Base-by-base conservation (phyloP, 2,797 vertebrate species). In the Manis javanica region DNA sequence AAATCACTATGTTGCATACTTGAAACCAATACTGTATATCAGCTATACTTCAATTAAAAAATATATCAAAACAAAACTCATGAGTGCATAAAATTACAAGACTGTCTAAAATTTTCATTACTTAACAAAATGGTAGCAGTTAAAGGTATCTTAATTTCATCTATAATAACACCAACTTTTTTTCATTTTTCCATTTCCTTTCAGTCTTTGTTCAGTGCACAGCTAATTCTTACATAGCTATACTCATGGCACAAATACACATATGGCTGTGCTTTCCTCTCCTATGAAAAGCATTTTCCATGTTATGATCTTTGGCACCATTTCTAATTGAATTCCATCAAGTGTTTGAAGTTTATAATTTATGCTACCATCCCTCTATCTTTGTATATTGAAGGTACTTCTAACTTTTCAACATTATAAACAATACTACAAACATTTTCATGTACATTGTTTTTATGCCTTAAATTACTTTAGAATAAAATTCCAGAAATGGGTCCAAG, bases 311-410 rank as follows among this genome's bases (percentile, higher is more conserved):
- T 75, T 91, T 77, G 79, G 57, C 19, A 77, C 29, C 7, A 72
- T 77, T 79, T 90, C 77, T 57, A 94, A 82, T 18, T 82, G 66
- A 64, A 81, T 91, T 74, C 68, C 78, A 89, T 91, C 23, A n/a
- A 88, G 63, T 29, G 10, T 61, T 81, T 93, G 29, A 77, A 66
- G 55, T 64, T 85, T 24, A 46, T 49, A 85, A 94, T 61, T 88
- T 79, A 66, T 11, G 75, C 79, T 69, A 64, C 53, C 49, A 86
- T 31, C 34, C 29, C 21, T 86, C 46, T 82, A 61, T 2, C 46
- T 7, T n/a, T 72, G 4, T 53, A 85, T 49, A 24, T 74, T 53
- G 92, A 74, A 10, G 49, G 8, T 61, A 59, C 34, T 83, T 69
- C 26, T 57, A 78, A 84, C 10, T 83, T 85, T 29, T 86, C 64